Conservation (phyloP, 2,888 invertebrate species). For the Antheraea yamamai region DNA sequence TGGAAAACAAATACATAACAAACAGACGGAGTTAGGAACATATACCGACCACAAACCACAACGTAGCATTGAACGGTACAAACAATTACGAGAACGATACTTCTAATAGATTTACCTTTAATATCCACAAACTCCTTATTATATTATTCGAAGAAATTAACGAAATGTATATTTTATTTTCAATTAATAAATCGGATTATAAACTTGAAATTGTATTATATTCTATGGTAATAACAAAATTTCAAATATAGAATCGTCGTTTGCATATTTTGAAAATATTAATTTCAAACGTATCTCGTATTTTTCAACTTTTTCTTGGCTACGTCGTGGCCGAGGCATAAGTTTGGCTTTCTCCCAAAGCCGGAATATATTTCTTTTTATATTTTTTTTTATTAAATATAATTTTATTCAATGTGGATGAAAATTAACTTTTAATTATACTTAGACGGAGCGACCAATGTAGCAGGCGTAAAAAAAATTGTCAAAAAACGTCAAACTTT, state of each 20-base stretch:
- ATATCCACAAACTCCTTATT: not conserved
- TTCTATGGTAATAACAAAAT: not conserved
- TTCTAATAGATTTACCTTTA: constrained; percentile 1
- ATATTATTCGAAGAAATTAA: not conserved
- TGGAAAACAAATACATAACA: constrained; percentile 77
- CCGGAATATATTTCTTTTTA: constrained; percentile 77
- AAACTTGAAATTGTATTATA: constrained; percentile 30
- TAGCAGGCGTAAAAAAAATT: not conserved
- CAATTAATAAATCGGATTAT: not conserved
- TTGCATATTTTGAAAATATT: not conserved
- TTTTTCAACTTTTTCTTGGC: constrained; percentile 14
- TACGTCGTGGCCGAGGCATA: constrained; percentile 53
- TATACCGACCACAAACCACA: constrained; percentile 68
- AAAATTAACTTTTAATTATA: constrained; percentile 7
- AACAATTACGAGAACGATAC: constrained; percentile 7
- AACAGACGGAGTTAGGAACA: constrained; percentile 81
- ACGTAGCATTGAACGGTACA: constrained; percentile 39
- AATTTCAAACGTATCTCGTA: constrained; percentile 21
- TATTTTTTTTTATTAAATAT: constrained; percentile 49
- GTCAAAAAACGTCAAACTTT: not conserved
- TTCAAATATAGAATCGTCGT: constrained; percentile 20
- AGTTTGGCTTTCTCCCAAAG: constrained; percentile 75
- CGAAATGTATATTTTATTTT: not conserved
- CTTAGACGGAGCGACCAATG: not conserved
- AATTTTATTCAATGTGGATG: constrained; percentile 62